A percentile compares a stretch with the other conserved stretches of the same genome.
Evolutionary conservation across 2,888 invertebrate genomes (phyloP).

Genomic region (Ganaspis brasiliensis): DNA sequence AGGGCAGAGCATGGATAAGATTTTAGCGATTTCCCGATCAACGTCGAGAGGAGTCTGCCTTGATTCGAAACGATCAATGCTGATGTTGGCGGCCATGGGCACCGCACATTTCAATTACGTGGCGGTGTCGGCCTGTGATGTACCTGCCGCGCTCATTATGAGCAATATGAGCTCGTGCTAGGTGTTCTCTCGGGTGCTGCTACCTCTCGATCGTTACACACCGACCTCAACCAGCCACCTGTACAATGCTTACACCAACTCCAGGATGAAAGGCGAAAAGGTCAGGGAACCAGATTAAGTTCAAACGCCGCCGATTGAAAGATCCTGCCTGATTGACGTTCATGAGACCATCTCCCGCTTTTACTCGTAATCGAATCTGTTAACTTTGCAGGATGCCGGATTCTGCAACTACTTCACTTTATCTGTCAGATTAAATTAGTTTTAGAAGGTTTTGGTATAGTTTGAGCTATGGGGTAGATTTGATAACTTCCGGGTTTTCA

Average conservation of each 20-base stretch:
- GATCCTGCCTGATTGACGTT: conserved; percentile 27
- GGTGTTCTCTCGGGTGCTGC: conserved; percentile 65
- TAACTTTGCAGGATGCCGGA: neutral
- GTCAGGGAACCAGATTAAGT: conserved; percentile 21
- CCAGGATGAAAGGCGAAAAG: conserved; percentile 43
- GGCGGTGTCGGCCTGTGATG: conserved; percentile 71
- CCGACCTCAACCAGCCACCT: conserved; percentile 62
- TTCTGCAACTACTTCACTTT: neutral
- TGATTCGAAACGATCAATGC: conserved; percentile 10
- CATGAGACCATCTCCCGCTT: neutral
- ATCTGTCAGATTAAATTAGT: too few relatives aligned
- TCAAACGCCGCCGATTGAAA: conserved; percentile 34
- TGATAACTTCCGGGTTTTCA: too few relatives aligned
- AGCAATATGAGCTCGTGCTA: conserved; percentile 75
- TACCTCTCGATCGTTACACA: conserved; percentile 60
- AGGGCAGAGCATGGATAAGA: conserved; percentile 53
- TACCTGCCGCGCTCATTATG: conserved; percentile 73
- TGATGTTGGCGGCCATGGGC: conserved; percentile 33
- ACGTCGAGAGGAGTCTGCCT: conserved; percentile 28
- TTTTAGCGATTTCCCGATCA: conserved; percentile 59
- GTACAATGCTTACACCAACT: conserved; percentile 52
- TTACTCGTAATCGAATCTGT: conserved; percentile 16
- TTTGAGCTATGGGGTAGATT: too few relatives aligned
- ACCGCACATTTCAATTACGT: conserved; percentile 76
- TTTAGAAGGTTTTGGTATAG: too few relatives aligned